phyloP scores from a whole-genome alignment of 2,888 invertebrate species.

The Amiota minor region DNA sequence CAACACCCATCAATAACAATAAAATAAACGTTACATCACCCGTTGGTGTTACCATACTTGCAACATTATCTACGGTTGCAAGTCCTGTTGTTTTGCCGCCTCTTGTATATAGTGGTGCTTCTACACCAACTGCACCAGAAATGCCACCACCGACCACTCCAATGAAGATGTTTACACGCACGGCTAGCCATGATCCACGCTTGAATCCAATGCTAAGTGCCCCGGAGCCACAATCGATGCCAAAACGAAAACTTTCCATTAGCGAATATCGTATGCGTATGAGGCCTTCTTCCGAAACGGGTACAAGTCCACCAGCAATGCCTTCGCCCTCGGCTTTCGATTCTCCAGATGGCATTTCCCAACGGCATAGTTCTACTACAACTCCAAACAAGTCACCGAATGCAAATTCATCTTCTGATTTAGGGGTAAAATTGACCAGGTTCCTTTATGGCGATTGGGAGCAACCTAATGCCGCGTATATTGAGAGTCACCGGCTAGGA shows the following conservation, averaged over 20 bases:
- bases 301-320: conserved; percentile 45
- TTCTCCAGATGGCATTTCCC: conserved; percentile 38
- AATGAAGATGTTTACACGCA: conserved; percentile 69
- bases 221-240: conserved; percentile 72
- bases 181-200: conserved; percentile 72
- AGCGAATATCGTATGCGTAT: conserved; percentile 92
- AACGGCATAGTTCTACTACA: not conserved
- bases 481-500: too few relatives aligned
- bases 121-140: conserved; percentile 40
- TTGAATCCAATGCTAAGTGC: conserved; percentile 71
- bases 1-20: conserved; percentile 13
- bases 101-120: not conserved
- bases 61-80: conserved; percentile 16
- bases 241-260: conserved; percentile 82
- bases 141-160: conserved; percentile 53
- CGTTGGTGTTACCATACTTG: conserved; percentile 8
- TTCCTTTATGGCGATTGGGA: too few relatives aligned
- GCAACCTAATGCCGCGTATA: too few relatives aligned
- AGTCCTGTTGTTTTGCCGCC: not conserved
- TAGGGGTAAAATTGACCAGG: too few relatives aligned
- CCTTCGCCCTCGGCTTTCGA: conserved; percentile 40
- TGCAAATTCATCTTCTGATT: not conserved
- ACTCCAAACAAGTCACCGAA: not conserved
- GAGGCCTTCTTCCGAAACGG: conserved; percentile 74
- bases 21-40: not conserved